phyloP scores from a whole-genome alignment of 2,888 invertebrate genomes.

The Mesorhabditis spiculigera region DNA sequence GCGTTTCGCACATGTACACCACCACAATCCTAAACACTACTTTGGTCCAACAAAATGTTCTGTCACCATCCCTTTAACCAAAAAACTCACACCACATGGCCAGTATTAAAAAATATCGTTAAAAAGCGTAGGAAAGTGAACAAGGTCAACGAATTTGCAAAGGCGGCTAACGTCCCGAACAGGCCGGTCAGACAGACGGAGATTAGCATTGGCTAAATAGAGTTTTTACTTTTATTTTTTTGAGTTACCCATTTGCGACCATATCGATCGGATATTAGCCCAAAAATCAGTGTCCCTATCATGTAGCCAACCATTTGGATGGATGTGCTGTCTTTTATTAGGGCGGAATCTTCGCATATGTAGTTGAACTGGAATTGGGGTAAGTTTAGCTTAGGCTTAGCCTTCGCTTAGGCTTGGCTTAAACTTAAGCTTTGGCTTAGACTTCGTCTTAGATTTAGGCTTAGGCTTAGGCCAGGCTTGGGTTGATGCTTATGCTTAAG shows the following conservation, averaged over 20 bases:
- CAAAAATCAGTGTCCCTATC: slow-evolving; percentile 4
- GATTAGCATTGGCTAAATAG: background rate
- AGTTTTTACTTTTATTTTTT: background rate
- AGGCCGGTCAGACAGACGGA: background rate
- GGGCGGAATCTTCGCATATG: background rate
- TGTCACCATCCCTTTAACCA: no score
- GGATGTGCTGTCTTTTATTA: slow-evolving; percentile 1
- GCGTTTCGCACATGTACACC: slow-evolving; percentile 2
- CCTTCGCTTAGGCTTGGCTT: no score
- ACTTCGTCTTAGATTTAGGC: no score
- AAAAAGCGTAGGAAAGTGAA: background rate
- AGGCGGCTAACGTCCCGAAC: background rate
- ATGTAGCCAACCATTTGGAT: slow-evolving; percentile 3
- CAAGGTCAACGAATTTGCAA: background rate
- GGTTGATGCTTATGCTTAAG: no score
- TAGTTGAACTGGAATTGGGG: slow-evolving; percentile 1
- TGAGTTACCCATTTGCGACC: background rate
- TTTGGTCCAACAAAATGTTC: no score
- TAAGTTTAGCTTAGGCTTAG: background rate
- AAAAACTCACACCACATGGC: background rate
- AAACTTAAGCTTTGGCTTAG: no score
- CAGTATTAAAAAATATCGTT: background rate
- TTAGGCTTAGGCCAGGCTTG: no score
- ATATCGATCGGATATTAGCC: background rate
- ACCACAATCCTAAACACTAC: background rate